Evolutionary conservation across 1,140 invertebrate species (phyloP).

Genomic region (Nephotettix cincticeps): DNA sequence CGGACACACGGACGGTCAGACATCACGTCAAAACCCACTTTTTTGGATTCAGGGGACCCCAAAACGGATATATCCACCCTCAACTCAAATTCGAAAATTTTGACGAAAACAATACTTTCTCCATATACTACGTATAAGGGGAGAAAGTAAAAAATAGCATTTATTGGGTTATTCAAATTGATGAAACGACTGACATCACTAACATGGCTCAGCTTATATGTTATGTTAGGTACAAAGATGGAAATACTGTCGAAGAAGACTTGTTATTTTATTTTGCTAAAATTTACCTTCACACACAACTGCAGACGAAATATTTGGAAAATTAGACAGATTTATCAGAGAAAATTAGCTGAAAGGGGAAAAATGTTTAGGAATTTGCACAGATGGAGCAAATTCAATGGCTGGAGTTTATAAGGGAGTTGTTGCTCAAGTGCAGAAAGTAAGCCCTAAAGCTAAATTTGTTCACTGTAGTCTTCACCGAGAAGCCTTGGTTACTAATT

Average conservation of each 20-base stretch:
- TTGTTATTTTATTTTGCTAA: slow-evolving; percentile 14
- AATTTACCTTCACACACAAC: not conserved
- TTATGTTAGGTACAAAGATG: slow-evolving; percentile 21
- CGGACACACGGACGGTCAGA: too few relatives aligned
- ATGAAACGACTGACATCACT: slow-evolving; percentile 6
- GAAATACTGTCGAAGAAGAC: slow-evolving; percentile 5
- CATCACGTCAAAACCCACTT: too few relatives aligned
- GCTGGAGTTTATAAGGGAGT: too few relatives aligned
- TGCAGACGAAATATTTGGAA: not conserved
- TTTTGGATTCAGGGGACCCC: too few relatives aligned
- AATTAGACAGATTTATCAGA: slow-evolving; percentile 3
- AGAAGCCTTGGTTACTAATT: not conserved
- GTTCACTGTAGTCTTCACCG: too few relatives aligned
- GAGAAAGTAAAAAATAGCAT: not conserved
- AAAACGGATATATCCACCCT: too few relatives aligned
- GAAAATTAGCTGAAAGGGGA: not conserved
- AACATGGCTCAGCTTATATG: slow-evolving; percentile 15
- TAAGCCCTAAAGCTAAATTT: too few relatives aligned
- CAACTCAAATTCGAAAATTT: too few relatives aligned
- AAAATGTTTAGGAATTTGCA: slow-evolving; percentile 8
- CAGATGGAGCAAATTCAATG: slow-evolving; percentile 9
- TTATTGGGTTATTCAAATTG: not conserved
- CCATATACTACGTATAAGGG: too few relatives aligned
- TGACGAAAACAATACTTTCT: too few relatives aligned
- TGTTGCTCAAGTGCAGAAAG: too few relatives aligned